phyloP scores from a whole-genome alignment of 2,797 vertebrate species.

The Pseudotriccus pelzelni region DNA sequence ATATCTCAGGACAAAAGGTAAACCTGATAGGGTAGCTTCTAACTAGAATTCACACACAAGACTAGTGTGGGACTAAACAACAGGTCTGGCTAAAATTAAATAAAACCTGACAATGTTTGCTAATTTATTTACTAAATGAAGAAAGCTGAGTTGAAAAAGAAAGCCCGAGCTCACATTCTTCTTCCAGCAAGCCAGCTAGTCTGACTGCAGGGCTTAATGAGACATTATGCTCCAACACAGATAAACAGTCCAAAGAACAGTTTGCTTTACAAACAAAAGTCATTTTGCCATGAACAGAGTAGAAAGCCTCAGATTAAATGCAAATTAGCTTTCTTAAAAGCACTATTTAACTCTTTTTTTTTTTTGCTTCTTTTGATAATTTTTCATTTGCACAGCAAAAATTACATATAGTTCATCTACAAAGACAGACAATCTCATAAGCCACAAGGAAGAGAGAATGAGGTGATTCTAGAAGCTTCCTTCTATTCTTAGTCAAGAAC shows the following conservation, averaged over 20 bases:
- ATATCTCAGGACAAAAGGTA: neutral
- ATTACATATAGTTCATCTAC: neutral
- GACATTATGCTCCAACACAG: neutral
- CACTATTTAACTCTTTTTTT: neutral
- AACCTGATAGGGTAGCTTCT: neutral
- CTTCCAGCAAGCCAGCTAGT: neutral
- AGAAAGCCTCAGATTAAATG: neutral
- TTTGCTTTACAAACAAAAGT: neutral
- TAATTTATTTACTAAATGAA: neutral
- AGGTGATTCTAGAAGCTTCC: neutral
- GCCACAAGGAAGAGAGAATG: neutral
- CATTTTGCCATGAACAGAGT: neutral
- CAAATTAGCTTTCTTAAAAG: neutral
- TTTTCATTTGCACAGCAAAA: neutral
- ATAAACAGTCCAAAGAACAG: conserved; percentile 52
- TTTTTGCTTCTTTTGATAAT: neutral
- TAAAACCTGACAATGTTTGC: neutral
- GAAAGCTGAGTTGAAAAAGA: neutral
- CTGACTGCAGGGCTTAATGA: neutral
- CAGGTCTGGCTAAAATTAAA: neutral
- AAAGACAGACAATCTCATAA: neutral
- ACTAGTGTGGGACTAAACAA: neutral
- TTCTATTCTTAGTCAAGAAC: neutral
- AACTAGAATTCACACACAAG: neutral
- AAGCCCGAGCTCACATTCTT: neutral